These are phyloP conservation scores for Calcarius lapponicus DNA, from an alignment of 2,797 vertebrate species.

Conservation along the genomic window DNA sequence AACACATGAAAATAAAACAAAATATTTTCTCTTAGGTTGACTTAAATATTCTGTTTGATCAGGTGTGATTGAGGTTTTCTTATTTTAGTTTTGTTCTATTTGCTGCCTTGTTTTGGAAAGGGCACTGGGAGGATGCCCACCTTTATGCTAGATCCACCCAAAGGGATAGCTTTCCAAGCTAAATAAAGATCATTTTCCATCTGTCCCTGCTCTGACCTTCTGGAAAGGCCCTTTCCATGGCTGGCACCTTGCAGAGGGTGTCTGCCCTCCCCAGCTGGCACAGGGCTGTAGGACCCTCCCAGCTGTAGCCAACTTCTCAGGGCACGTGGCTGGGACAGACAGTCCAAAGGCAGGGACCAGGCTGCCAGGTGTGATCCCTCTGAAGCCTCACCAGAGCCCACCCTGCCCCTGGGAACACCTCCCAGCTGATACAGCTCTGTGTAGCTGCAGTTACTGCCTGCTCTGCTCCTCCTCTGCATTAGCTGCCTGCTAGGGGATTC, in stretches of 20 bases:
- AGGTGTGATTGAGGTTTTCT: neutral
- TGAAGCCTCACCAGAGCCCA: neutral
- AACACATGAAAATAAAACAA: neutral
- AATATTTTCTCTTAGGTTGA: neutral
- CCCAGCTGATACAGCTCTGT: neutral
- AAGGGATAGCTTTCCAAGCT: neutral
- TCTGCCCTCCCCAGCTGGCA: neutral
- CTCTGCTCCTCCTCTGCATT: neutral
- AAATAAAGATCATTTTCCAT: neutral
- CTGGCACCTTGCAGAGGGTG: neutral
- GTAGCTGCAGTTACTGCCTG: neutral
- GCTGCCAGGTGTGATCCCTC: neutral
- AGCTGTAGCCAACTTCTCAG: neutral
- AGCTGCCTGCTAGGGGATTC: neutral
- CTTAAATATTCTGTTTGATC: neutral
- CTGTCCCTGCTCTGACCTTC: neutral
- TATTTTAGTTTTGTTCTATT: neutral
- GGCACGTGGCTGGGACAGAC: neutral
- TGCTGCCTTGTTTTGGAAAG: neutral
- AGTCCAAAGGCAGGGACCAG: neutral
- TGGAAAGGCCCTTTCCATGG: neutral
- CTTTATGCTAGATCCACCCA: neutral
- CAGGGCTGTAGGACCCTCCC: neutral
- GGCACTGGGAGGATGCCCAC: rapidly evolving
- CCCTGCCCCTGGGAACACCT: neutral